Conservation (phyloP, 2,113 vertebrate genomes). For the Hiodon alosoides region DNA sequence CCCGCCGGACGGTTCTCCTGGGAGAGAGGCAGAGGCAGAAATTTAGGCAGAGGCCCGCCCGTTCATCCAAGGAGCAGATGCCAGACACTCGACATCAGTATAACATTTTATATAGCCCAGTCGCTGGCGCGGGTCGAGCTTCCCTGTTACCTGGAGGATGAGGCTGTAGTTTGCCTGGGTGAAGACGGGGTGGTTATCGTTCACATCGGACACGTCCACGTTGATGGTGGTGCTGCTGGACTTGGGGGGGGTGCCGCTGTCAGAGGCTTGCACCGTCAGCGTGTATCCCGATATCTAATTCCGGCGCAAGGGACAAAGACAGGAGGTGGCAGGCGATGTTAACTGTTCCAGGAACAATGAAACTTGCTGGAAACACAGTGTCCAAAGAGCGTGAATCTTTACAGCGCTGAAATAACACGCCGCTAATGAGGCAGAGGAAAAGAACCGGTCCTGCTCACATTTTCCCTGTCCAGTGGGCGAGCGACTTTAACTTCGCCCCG, state of each 20-base stretch:
- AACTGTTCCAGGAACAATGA: no score
- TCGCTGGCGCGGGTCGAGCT: no score
- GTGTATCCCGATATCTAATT: conserved; percentile 88
- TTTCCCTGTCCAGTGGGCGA: conserved; percentile 85
- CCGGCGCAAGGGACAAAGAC: background rate
- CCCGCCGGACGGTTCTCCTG: conserved; percentile 89
- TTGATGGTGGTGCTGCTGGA: conserved; percentile 79
- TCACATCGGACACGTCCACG: conserved; percentile 94
- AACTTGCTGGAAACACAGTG: no score
- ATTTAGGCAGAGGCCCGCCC: no score
- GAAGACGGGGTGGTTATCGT: conserved; percentile 91
- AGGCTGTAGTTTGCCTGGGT: conserved; percentile 87
- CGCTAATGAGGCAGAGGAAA: no score
- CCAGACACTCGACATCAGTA: no score
- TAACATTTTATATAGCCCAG: no score
- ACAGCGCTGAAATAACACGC: no score
- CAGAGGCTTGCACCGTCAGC: conserved; percentile 78
- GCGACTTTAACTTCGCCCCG: conserved; percentile 86
- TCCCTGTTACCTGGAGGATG: conserved; percentile 83
- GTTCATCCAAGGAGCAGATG: no score
- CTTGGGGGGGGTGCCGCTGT: conserved; percentile 74
- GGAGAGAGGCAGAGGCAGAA: conserved; percentile 6
- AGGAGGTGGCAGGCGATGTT: no score
- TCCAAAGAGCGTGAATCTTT: no score
- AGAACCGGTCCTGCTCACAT: conserved; percentile 50